Conservation (phyloP, 2,888 invertebrate genomes). For the Cheilosia variabilis region DNA sequence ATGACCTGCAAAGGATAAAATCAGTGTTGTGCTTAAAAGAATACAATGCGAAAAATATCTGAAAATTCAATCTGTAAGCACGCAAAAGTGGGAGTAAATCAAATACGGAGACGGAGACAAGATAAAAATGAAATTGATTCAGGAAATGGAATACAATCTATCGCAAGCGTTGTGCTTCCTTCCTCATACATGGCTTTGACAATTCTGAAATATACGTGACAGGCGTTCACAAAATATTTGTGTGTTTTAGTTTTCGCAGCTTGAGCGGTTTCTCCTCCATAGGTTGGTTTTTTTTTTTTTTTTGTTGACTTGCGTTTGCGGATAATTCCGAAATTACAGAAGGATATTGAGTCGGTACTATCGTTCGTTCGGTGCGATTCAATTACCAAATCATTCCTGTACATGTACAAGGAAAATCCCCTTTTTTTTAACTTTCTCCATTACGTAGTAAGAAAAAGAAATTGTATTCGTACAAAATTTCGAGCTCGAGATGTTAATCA, state of each 20-base stretch:
- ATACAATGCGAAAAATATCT: not conserved
- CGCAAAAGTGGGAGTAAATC: not conserved
- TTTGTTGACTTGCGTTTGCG: not conserved
- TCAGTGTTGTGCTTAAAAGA: slow-evolving; percentile 36
- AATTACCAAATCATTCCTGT: too few species aligned
- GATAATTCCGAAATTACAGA: too few species aligned
- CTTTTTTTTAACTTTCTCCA: too few species aligned
- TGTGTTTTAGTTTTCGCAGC: slow-evolving; percentile 11
- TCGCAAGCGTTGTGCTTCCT: not conserved
- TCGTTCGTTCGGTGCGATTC: too few species aligned
- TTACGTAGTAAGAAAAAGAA: too few species aligned
- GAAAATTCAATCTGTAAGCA: not conserved
- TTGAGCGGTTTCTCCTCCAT: not conserved
- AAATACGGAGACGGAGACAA: slow-evolving; percentile 7
- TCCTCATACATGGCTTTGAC: not conserved
- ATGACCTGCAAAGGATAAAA: slow-evolving; percentile 87
- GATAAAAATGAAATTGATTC: slow-evolving; percentile 44
- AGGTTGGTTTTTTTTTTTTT: not conserved
- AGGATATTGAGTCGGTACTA: too few species aligned
- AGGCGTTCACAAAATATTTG: slow-evolving; percentile 11
- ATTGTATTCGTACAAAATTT: too few species aligned
- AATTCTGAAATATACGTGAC: slow-evolving; percentile 47
- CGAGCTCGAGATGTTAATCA: too few species aligned
- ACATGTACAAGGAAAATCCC: too few species aligned
- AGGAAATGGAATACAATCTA: slow-evolving; percentile 46